phyloP scores from a whole-genome alignment of 2,888 invertebrate genomes.

The Hydriomena furcata region DNA sequence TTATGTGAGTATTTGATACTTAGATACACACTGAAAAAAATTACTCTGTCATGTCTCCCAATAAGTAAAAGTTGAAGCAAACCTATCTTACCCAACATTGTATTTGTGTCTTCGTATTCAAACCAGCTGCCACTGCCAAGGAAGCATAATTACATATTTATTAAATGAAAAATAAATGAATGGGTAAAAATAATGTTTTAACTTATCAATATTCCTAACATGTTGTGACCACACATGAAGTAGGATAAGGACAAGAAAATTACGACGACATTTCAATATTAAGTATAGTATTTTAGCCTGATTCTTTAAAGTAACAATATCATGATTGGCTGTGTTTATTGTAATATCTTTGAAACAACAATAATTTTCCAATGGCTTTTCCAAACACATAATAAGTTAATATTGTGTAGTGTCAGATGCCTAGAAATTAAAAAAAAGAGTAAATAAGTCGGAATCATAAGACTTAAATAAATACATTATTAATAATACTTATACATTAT shows the following conservation, averaged over 20 bases:
- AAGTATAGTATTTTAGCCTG: background rate
- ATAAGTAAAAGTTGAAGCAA: no score
- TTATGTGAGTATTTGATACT: background rate
- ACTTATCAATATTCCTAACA: no score
- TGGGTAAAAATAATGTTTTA: no score
- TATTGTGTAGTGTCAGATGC: background rate
- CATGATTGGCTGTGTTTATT: conserved; percentile 15
- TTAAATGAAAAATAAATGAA: no score
- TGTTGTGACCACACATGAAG: no score
- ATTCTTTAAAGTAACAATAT: conserved; percentile 4
- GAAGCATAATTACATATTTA: background rate
- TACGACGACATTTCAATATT: no score
- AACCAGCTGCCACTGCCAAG: conserved; percentile 11
- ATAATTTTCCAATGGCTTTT: background rate
- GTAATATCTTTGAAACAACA: background rate
- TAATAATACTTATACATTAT: no score
- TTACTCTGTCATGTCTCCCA: no score
- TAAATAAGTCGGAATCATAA: no score
- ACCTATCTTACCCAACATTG: background rate
- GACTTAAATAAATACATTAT: no score
- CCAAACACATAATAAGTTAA: background rate
- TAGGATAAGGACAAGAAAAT: no score
- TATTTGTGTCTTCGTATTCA: background rate
- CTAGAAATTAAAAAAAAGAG: no score
- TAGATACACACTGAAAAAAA: background rate